Evolutionary conservation across 2,888 invertebrate species (phyloP).

Genomic region (Eristalinus aeneus): DNA sequence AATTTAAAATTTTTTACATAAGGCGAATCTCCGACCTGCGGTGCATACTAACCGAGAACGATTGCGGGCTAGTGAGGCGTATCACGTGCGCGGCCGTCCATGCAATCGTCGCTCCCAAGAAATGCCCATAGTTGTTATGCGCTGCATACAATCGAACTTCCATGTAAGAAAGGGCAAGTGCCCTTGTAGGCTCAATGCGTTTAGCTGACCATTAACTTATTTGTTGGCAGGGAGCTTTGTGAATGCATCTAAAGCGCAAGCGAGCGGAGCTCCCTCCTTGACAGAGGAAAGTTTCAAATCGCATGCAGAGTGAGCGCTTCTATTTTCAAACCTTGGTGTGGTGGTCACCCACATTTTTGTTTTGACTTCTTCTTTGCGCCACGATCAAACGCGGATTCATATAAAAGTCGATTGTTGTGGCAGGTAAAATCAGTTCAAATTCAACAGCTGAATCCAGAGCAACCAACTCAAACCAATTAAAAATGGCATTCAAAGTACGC

Average conservation of each 20-base stretch:
- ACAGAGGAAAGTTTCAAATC: neutral
- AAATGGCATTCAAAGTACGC: conserved; percentile 80
- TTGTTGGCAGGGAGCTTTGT: neutral
- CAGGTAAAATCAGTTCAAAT: conserved; percentile 77
- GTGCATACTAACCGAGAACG: conserved; percentile 22
- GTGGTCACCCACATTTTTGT: conserved; percentile 12
- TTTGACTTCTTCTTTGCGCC: conserved; percentile 19
- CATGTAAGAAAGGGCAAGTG: conserved; percentile 38
- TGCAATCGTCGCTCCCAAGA: conserved; percentile 40
- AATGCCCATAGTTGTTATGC: conserved; percentile 55
- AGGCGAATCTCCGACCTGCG: conserved; percentile 4
- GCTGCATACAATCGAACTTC: conserved; percentile 23
- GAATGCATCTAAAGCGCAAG: conserved; percentile 3
- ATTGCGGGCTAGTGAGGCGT: conserved; percentile 9
- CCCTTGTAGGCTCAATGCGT: conserved; percentile 29
- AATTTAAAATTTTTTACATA: conserved; percentile 34
- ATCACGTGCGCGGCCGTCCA: conserved; percentile 36
- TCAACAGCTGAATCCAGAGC: conserved; percentile 79
- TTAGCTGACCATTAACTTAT: conserved; percentile 6
- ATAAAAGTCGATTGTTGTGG: conserved; percentile 74
- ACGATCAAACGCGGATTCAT: conserved; percentile 66
- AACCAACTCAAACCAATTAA: conserved; percentile 70
- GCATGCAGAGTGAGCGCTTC: neutral
- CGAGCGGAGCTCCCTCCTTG: neutral
- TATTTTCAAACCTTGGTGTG: conserved; percentile 20